Base-by-base conservation (phyloP, 2,113 vertebrate species). In the Atherinomorus stipes region DNA sequence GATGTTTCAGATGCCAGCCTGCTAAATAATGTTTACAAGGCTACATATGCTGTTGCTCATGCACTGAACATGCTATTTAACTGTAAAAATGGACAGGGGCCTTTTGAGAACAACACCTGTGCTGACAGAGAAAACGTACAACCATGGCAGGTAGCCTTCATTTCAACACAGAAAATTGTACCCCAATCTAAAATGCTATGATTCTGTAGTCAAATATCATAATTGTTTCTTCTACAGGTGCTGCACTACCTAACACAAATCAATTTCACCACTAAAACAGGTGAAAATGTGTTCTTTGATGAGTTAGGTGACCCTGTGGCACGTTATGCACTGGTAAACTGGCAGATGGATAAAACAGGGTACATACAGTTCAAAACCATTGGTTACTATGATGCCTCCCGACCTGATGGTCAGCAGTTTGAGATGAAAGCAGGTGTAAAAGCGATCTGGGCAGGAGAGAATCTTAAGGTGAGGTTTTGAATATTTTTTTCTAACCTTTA, bases 21-120 rank as follows among this genome's bases (percentile, higher is more conserved):
- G 37, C 47, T 93, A 23, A 94, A 93, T 81, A 94, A 94, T 76
- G 86, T 95, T 45, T 94, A 95, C 76, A 94, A 94, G 60, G 93
- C 93, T 19, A 90, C 89, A 2, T 94, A 94, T 56, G 92, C 94
- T 53, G 74, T 94, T 0, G 94, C 90, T 65, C 78, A 94, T 66
- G 90, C 94, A 15, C 62, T 94, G 49, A 84, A 94, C 59, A 76
- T 82, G 78, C 69, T 94, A 2, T 80, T 91, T 51, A 83, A 53
- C 9, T 94, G 94, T 69, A 79, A 89, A 78, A 69, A 87, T 22
- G 86, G 85, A 70, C 56, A 80, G 16, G 94, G 90, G 4, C 91
- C 91, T 37, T 94, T 94, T 84, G 38, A 78, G n/a, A 92, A 92
- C 64, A 90, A 84, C 4, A 84, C 87, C 7, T 94, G 93, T 80